phyloP scores from a whole-genome alignment of 2,113 vertebrate genomes.

The Ceyx melanurus region DNA sequence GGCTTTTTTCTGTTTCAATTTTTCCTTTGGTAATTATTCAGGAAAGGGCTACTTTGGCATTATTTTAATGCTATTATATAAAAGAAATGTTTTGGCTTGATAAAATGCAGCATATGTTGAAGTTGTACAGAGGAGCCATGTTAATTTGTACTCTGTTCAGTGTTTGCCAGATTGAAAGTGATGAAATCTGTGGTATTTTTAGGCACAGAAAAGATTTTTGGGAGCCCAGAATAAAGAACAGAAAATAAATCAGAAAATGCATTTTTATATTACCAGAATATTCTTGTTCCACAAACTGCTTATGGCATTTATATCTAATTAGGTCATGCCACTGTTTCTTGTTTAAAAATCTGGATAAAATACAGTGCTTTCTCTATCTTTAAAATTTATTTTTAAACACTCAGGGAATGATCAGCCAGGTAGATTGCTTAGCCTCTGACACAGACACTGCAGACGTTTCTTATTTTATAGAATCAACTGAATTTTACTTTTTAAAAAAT shows the following conservation, averaged over 20 bases:
- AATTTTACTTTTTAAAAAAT: background rate
- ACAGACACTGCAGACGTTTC: background rate
- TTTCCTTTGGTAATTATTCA: background rate
- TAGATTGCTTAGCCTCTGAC: background rate
- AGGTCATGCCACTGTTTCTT: background rate
- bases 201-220: background rate
- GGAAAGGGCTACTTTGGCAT: background rate
- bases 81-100: slow-evolving; percentile 27
- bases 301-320: background rate
- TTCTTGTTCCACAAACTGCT: background rate
- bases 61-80: background rate
- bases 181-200: slow-evolving; percentile 5
- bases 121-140: background rate
- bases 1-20: background rate
- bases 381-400: background rate
- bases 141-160: background rate
- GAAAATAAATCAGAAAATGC: background rate
- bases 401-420: background rate
- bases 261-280: background rate
- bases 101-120: slow-evolving; percentile 6
- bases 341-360: background rate
- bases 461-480: background rate
- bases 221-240: background rate
- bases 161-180: slow-evolving; percentile 21
- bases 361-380: background rate